Evolutionary conservation across 2,113 vertebrate species (phyloP), one percentile per base, ranked within the genome.

Genomic region (Bucco capensis): DNA sequence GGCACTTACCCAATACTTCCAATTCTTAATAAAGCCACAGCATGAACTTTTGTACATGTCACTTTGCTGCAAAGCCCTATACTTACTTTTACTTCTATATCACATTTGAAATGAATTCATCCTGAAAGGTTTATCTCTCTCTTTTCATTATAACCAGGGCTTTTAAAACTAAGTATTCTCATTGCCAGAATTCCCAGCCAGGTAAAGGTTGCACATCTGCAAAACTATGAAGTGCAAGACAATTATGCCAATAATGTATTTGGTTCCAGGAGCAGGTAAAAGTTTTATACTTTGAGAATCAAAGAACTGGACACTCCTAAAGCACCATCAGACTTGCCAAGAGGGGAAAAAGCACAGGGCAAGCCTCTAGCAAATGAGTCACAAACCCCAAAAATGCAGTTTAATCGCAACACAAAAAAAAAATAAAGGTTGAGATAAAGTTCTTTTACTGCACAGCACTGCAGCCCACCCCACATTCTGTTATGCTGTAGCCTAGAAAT

Each of bases 151-250:
- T 10, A 35, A 22, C 13, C 10, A 24, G 27, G 19, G 6, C 8
- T 78, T 61, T 38, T 53, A 53, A 53, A 35, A 53, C 22, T 2
- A 85, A 85, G 14, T 14, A 44, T 57, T 8, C 12, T 1, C 22
- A 49, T 4, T 38, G 27, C 10, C 30, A 42, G 28, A 40, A 53
- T 46, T 83, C 19, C 10, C 51, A 44, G 21, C 10, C 22, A 75
- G 47, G 21, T 30, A 9, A 73, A 69, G 8, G 25, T 7, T 40
- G 37, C 0, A 0, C 4, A 7, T 4, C 24, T 35, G 14, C 47
- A 93, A 35, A 77, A 6, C n/a, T 28, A 9, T 18, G 3, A 67
- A 51, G 4, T 17, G 3, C 31, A 65, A 64, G 46, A 21, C 33
- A 64, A 8, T 33, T 54, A 42, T 0, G 12, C 15, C 14, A 60